phyloP scores from a whole-genome alignment of 2,797 vertebrate genomes.

The Acridotheres tristis region DNA sequence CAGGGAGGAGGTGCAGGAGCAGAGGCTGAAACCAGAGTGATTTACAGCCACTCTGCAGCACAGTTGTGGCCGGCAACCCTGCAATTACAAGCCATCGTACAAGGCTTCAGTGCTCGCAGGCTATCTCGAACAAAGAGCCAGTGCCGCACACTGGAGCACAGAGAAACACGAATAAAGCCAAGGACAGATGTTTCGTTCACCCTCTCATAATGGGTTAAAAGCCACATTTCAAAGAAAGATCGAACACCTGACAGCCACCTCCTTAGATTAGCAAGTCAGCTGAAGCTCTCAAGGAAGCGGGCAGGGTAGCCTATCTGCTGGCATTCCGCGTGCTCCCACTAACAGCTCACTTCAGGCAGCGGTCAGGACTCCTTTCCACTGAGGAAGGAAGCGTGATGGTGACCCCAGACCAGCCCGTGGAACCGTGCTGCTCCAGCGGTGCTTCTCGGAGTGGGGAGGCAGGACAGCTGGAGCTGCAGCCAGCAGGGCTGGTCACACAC shows the following conservation, averaged over 20 bases:
- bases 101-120: not conserved
- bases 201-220: not conserved
- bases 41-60: conserved; percentile 48
- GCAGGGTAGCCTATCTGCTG: not conserved
- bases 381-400: conserved; percentile 12
- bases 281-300: not conserved
- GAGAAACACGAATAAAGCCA: not conserved
- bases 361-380: not conserved
- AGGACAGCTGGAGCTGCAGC: not conserved
- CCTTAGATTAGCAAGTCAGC: not conserved
- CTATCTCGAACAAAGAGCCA: not conserved
- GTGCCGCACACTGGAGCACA: not conserved
- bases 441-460: not conserved
- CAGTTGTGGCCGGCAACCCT: not conserved
- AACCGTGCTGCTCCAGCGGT: not conserved
- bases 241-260: not conserved
- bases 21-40: conserved; percentile 20
- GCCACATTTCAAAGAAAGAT: not conserved
- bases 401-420: not conserved
- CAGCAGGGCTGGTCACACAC: not conserved
- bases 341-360: not conserved
- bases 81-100: not conserved
- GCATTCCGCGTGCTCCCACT: not conserved
- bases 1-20: not conserved
- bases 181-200: not conserved